Evolutionary conservation across 2,113 vertebrate species (phyloP).

Genomic region (Callipepla squamata): DNA sequence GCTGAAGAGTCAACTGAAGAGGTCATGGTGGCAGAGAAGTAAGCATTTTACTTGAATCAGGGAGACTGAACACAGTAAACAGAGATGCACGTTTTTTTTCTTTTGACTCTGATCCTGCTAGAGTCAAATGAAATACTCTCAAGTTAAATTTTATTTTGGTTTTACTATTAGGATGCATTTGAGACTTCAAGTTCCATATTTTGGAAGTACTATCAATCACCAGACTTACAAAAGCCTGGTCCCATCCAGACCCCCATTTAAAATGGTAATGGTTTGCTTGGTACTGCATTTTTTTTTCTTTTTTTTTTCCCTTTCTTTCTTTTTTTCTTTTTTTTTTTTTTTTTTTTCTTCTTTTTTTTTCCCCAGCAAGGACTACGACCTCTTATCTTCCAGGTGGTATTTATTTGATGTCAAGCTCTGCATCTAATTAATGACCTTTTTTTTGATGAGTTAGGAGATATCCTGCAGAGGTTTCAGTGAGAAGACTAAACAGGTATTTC

Average conservation of each 20-base stretch:
- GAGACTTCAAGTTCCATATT: background rate
- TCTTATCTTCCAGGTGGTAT: background rate
- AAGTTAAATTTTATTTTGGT: background rate
- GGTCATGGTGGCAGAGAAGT: background rate
- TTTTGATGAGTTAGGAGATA: background rate
- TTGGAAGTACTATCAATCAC: background rate
- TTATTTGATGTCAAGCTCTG: background rate
- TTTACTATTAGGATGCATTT: background rate
- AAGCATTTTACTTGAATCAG: background rate
- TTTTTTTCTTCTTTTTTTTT: background rate
- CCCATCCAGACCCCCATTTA: background rate
- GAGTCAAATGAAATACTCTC: background rate
- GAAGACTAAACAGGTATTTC: constrained; percentile 7
- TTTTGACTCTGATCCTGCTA: background rate
- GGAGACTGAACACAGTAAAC: background rate
- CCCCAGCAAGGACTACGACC: background rate
- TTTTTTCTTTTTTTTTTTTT: background rate
- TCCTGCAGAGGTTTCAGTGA: background rate
- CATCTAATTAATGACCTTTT: background rate
- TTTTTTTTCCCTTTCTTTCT: background rate
- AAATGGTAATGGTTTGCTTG: background rate
- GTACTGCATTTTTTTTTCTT: background rate
- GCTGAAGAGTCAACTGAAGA: background rate
- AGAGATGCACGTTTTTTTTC: accelerated
- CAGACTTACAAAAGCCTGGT: background rate